phyloP scores from a whole-genome alignment of 1,140 invertebrate genomes.

The Eumaeus atala region DNA sequence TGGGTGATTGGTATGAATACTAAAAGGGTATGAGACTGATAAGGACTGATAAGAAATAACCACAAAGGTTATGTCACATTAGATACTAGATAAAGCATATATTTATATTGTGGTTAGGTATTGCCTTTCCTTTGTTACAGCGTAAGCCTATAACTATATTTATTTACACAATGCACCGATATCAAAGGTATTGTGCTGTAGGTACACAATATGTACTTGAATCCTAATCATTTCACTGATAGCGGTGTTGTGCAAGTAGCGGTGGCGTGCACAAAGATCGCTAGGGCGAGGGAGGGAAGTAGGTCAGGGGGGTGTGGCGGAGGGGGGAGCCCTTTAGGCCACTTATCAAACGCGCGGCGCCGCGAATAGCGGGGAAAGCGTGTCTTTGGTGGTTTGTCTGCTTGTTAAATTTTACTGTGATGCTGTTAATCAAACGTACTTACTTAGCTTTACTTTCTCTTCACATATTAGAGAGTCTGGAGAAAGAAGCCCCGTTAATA shows the following conservation, averaged over 20 bases:
- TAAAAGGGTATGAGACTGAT: too few species aligned
- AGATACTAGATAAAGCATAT: too few species aligned
- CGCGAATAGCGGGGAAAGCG: slow-evolving; percentile 61
- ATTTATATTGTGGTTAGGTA: too few species aligned
- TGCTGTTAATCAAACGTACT: slow-evolving; percentile 24
- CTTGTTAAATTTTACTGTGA: slow-evolving; percentile 32
- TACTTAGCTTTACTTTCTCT: slow-evolving; percentile 13
- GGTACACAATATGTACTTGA: slow-evolving; percentile 18
- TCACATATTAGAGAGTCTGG: too few species aligned
- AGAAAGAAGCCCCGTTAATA: too few species aligned
- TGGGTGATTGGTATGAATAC: too few species aligned
- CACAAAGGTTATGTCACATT: too few species aligned
- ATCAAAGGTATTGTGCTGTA: too few species aligned
- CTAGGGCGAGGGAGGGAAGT: slow-evolving; percentile 57
- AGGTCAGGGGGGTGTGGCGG: slow-evolving; percentile 47
- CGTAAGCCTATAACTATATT: too few species aligned
- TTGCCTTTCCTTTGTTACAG: too few species aligned
- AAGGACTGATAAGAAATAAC: too few species aligned
- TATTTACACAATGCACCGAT: too few species aligned
- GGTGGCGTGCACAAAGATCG: slow-evolving; percentile 64
- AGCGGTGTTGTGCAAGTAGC: slow-evolving; percentile 63
- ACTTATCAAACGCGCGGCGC: slow-evolving; percentile 64
- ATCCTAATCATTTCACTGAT: slow-evolving; percentile 66
- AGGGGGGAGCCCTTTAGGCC: slow-evolving; percentile 61
- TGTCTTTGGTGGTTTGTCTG: slow-evolving; percentile 55